Conservation (phyloP, 2,888 invertebrate genomes). For the Agriopis marginaria region DNA sequence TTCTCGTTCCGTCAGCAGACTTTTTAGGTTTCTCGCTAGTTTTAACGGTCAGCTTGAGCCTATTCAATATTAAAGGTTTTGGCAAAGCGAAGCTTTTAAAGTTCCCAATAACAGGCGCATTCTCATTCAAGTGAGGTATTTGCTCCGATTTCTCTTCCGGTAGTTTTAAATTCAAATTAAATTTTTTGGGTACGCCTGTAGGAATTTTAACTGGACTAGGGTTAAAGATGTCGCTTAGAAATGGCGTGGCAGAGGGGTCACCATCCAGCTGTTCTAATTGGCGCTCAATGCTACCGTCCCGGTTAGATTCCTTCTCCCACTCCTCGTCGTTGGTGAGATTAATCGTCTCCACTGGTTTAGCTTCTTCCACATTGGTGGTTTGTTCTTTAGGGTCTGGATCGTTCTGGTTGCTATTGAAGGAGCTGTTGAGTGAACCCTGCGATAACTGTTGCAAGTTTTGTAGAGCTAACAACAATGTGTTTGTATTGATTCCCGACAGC, state of each 20-base stretch:
- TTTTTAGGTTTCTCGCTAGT: constrained; percentile 64
- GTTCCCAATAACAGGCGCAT: constrained; percentile 76
- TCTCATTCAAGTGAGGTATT: constrained; percentile 62
- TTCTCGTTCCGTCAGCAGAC: constrained; percentile 61
- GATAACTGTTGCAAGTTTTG: constrained; percentile 77
- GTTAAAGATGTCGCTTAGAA: constrained; percentile 82
- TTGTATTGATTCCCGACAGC: constrained; percentile 75
- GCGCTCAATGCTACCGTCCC: constrained; percentile 75
- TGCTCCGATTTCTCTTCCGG: constrained; percentile 51
- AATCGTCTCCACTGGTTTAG: constrained; percentile 66
- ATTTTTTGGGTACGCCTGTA: constrained; percentile 62
- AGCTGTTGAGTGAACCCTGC: constrained; percentile 51
- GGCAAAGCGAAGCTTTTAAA: constrained; percentile 84
- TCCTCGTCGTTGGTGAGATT: constrained; percentile 81
- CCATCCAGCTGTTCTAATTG: constrained; percentile 73
- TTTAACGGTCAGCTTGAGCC: constrained; percentile 77
- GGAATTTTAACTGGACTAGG: constrained; percentile 70
- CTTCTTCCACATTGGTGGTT: constrained; percentile 36
- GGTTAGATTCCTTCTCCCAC: constrained; percentile 76
- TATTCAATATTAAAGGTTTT: constrained; percentile 80
- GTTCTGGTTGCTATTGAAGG: constrained; percentile 41
- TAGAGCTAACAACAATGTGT: constrained; percentile 73
- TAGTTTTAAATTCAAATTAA: constrained; percentile 68
- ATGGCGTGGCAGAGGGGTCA: constrained; percentile 74
- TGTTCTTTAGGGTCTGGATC: constrained; percentile 44